Conservation (phyloP, 2,888 invertebrate genomes). For the Julus scandinavius region DNA sequence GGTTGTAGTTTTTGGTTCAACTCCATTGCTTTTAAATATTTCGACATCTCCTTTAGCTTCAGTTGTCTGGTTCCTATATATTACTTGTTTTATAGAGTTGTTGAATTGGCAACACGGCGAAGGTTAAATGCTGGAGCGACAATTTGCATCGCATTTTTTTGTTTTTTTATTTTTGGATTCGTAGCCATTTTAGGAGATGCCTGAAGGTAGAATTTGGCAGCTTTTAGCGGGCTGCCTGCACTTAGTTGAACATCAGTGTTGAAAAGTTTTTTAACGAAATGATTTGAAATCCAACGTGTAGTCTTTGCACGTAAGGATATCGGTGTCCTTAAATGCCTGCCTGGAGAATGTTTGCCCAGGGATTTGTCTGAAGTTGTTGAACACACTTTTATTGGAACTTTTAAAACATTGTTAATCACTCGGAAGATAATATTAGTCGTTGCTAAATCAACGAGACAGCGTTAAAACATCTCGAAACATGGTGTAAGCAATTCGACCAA, state of each 20-base stretch:
- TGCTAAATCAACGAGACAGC: slow-evolving; percentile 44
- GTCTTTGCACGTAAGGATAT: slow-evolving; percentile 19
- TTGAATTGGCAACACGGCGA: slow-evolving; percentile 10
- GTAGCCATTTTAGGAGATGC: slow-evolving; percentile 22
- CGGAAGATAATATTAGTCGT: slow-evolving; percentile 46
- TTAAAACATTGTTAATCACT: slow-evolving; percentile 44
- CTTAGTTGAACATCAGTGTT: slow-evolving; percentile 59
- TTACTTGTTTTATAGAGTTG: slow-evolving; percentile 12
- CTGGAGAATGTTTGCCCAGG: neutral
- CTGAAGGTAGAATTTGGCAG: slow-evolving; percentile 23
- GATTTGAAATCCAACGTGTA: neutral
- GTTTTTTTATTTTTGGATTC: slow-evolving; percentile 40
- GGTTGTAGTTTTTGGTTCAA: too few species aligned
- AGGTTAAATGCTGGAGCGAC: neutral
- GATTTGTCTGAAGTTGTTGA: slow-evolving; percentile 36
- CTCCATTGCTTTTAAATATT: neutral
- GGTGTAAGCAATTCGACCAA: slow-evolving; percentile 28
- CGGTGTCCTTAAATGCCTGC: slow-evolving; percentile 12
- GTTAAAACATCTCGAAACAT: slow-evolving; percentile 23
- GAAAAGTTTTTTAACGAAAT: slow-evolving; percentile 55
- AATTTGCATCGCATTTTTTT: slow-evolving; percentile 39
- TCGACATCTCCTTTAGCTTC: neutral
- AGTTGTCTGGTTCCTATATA: too few species aligned
- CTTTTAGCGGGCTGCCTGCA: slow-evolving; percentile 48
- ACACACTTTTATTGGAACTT: slow-evolving; percentile 46